Conservation (phyloP, 2,113 vertebrate species). For the Heptranchias perlo region DNA sequence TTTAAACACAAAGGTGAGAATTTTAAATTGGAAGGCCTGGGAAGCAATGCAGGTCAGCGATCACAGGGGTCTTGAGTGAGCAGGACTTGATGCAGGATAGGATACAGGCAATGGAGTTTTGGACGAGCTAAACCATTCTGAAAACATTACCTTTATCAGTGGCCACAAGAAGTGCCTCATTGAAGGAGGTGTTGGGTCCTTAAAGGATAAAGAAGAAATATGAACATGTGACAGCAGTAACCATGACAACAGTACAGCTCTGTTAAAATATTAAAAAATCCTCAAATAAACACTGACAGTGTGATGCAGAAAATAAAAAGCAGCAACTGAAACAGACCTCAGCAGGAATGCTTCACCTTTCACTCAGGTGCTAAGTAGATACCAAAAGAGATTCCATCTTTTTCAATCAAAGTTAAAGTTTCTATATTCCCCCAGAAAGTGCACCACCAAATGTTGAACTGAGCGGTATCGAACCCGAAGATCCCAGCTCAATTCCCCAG, state of each 20-base stretch:
- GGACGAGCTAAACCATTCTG: neutral
- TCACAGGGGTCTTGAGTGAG: neutral
- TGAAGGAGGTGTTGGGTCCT: conserved; percentile 31
- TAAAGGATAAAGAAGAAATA: conserved; percentile 14
- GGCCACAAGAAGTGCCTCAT: neutral
- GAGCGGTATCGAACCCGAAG: neutral
- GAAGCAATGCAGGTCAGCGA: neutral
- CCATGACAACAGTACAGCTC: neutral
- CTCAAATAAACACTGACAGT: neutral
- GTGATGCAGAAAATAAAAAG: neutral
- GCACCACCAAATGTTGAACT: neutral
- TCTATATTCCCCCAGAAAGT: neutral
- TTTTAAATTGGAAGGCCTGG: too few relatives aligned
- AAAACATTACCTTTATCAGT: neutral
- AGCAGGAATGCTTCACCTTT: neutral
- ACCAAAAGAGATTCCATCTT: neutral
- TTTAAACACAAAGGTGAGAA: neutral
- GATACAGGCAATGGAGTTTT: too few relatives aligned
- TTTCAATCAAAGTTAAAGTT: neutral
- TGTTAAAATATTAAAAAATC: neutral
- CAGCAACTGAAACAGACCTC: neutral
- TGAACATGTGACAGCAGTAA: neutral
- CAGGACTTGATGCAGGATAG: neutral
- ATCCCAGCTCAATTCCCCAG: neutral
- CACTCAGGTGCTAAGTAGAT: neutral